Conservation (phyloP, 2,113 vertebrate species). For the Malurus cyaneus region DNA sequence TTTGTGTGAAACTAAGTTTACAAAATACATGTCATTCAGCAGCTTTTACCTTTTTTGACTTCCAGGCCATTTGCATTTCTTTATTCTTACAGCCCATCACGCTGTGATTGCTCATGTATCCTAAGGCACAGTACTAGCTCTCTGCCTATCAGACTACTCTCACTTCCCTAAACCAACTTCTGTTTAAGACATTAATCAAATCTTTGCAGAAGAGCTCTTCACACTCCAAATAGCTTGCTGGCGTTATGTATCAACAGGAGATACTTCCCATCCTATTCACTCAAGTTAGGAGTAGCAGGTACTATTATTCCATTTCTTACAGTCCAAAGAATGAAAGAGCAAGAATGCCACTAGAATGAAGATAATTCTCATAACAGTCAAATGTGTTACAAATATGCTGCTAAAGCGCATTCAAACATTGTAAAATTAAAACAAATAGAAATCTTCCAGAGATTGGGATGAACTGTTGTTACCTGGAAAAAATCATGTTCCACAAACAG, state of each 20-base stretch:
- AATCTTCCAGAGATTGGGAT: background rate
- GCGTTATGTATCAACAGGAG: background rate
- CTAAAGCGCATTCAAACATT: background rate
- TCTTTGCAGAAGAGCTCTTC: background rate
- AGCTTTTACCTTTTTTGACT: constrained; percentile 1
- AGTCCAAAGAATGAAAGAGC: background rate
- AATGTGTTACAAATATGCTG: background rate
- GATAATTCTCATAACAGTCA: background rate
- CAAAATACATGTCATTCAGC: background rate
- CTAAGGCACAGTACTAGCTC: background rate
- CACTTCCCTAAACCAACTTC: background rate
- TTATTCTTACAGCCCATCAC: background rate
- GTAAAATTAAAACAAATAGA: constrained; percentile 3
- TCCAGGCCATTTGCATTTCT: background rate
- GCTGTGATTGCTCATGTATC: background rate
- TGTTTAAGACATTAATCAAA: background rate
- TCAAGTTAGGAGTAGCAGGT: background rate
- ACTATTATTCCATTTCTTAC: background rate
- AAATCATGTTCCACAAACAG: rapidly evolving
- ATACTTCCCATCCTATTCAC: background rate
- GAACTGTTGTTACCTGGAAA: background rate
- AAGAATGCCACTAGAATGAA: background rate
- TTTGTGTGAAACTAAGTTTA: background rate
- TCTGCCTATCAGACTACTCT: background rate
- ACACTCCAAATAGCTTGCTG: background rate